Evolutionary conservation across 2,888 invertebrate genomes (phyloP).

Genomic region (Ischnus inquisitorius): DNA sequence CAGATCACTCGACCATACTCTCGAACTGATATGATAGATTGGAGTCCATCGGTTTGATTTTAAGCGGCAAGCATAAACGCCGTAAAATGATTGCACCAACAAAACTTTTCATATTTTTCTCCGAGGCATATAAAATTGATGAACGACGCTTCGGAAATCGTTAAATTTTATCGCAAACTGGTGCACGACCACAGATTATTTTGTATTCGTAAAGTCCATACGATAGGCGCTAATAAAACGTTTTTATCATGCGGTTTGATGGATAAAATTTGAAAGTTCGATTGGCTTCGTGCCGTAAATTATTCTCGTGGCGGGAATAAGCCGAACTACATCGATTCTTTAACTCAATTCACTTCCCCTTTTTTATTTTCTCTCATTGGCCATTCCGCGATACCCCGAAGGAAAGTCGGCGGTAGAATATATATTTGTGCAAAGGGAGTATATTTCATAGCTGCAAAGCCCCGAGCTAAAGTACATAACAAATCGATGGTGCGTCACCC

Average conservation of each 20-base stretch:
- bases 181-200: conserved; percentile 27
- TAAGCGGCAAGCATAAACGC: conserved; percentile 42
- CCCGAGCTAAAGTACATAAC: conserved; percentile 51
- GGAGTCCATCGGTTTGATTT: conserved; percentile 45
- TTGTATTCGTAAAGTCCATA: conserved; percentile 11
- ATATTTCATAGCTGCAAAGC: conserved; percentile 24
- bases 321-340: conserved; percentile 53
- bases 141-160: conserved; percentile 20
- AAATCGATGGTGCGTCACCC: conserved; percentile 41
- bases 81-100: conserved; percentile 31
- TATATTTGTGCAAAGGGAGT: conserved; percentile 18
- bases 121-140: conserved; percentile 33
- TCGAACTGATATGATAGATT: conserved; percentile 1
- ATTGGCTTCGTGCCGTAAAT: background rate
- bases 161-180: conserved; percentile 45
- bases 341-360: conserved; percentile 52
- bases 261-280: conserved; percentile 19
- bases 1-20: background rate
- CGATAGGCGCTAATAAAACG: conserved; percentile 13
- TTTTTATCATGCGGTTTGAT: background rate
- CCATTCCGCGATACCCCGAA: conserved; percentile 37
- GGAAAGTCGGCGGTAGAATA: conserved; percentile 30
- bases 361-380: background rate
- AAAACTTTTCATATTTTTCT: conserved; percentile 18
- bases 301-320: background rate